Evolutionary conservation across 2,797 vertebrate species (phyloP).

Genomic region (Vespertilio murinus): DNA sequence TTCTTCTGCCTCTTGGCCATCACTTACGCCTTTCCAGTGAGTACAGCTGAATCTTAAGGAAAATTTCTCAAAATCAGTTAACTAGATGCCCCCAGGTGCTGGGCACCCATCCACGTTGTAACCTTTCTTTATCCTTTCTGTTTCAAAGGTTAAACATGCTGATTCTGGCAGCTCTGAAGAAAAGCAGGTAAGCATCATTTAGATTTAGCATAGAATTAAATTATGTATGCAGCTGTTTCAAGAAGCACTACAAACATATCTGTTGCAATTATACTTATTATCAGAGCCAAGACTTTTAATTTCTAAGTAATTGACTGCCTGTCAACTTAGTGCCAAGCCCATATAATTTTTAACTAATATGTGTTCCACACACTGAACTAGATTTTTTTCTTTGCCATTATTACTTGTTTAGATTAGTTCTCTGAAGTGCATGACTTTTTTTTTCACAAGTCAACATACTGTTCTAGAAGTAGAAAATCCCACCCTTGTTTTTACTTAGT

Average conservation of each 20-base stretch:
- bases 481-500: not conserved
- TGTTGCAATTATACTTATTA: not conserved
- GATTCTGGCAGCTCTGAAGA: conserved; percentile 82
- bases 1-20: conserved; percentile 83
- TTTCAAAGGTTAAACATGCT: conserved; percentile 75
- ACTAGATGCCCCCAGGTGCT: not conserved
- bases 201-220: not conserved
- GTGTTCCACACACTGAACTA: not conserved
- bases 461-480: conserved; percentile 4
- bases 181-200: conserved; percentile 78
- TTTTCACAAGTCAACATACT: not conserved
- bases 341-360: not conserved
- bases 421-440: not conserved
- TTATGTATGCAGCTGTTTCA: not conserved
- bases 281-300: not conserved
- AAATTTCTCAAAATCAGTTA: conserved; percentile 7
- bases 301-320: not conserved
- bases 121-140: conserved; percentile 57
- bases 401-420: not conserved
- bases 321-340: not conserved
- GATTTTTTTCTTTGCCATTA: not conserved
- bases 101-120: not conserved
- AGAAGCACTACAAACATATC: not conserved
- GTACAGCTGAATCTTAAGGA: conserved; percentile 64
- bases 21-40: conserved; percentile 81